Conservation (phyloP, 2,888 invertebrate genomes). For the Volucella inanis region DNA sequence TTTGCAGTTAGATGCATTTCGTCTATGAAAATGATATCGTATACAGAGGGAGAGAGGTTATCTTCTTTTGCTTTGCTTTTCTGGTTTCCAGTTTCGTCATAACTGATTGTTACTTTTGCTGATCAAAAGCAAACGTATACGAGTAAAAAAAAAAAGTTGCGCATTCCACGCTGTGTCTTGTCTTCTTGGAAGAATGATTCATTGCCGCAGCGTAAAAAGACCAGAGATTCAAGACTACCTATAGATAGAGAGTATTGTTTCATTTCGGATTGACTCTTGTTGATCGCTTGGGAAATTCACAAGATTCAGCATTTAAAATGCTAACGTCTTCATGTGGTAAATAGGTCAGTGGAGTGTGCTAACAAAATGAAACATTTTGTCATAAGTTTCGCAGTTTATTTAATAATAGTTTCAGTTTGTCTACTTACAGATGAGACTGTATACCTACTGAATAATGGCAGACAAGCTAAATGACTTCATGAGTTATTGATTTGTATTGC, state of each 20-base stretch:
- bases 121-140: conserved; percentile 13
- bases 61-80: neutral
- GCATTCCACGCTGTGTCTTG: conserved; percentile 6
- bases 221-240: too few species aligned
- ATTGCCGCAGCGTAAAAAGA: neutral
- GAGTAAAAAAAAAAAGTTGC: conserved; percentile 8
- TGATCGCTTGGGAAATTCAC: conserved; percentile 59
- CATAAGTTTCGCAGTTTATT: neutral
- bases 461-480: conserved; percentile 15
- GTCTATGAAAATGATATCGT: conserved; percentile 33
- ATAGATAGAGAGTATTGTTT: neutral
- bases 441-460: neutral
- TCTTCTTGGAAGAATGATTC: conserved; percentile 58
- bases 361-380: conserved; percentile 30
- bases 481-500: conserved; percentile 39
- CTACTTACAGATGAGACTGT: neutral
- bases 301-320: conserved; percentile 43
- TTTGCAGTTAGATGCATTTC: conserved; percentile 51
- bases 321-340: conserved; percentile 66
- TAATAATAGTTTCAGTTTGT: too few species aligned
- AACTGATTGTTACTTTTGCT: conserved; percentile 54
- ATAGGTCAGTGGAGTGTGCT: conserved; percentile 64
- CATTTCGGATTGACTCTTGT: conserved; percentile 14
- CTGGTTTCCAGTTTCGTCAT: conserved; percentile 48
- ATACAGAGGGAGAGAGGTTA: neutral